Evolutionary conservation across 2,113 vertebrate genomes (phyloP).

Genomic region (Pontoporia blainvillei): DNA sequence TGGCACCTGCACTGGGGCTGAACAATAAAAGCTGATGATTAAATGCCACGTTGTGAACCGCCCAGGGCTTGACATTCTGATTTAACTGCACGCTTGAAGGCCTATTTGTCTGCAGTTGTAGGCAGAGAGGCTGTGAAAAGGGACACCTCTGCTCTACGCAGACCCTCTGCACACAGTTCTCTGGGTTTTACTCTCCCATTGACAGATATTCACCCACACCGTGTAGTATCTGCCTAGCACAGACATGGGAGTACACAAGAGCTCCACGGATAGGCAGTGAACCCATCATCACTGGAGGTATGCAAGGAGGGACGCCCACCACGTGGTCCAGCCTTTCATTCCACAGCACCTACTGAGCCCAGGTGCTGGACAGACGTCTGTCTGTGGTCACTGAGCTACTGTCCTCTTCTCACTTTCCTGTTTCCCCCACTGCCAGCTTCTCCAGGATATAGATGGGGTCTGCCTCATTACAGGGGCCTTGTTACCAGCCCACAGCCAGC

Average conservation of each 20-base stretch:
- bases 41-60: not conserved
- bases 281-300: accelerated
- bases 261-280: not conserved
- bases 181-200: accelerated
- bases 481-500: not conserved
- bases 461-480: accelerated
- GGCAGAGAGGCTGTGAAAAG: no score
- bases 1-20: not conserved
- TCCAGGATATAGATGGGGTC: no score
- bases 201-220: accelerated
- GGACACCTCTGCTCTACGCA: accelerated
- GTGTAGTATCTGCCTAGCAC: accelerated
- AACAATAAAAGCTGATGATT: not conserved
- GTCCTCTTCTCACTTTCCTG: accelerated
- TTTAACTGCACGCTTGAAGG: accelerated
- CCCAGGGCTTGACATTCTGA: not conserved
- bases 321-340: accelerated
- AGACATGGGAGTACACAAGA: accelerated
- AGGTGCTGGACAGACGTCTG: not conserved
- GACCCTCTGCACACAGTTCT: accelerated
- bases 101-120: not conserved
- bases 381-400: accelerated
- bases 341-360: not conserved
- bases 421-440: accelerated
- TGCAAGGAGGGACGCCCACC: not conserved